Base-by-base conservation (phyloP, 2,888 invertebrate species). In the Ditula angustiorana region DNA sequence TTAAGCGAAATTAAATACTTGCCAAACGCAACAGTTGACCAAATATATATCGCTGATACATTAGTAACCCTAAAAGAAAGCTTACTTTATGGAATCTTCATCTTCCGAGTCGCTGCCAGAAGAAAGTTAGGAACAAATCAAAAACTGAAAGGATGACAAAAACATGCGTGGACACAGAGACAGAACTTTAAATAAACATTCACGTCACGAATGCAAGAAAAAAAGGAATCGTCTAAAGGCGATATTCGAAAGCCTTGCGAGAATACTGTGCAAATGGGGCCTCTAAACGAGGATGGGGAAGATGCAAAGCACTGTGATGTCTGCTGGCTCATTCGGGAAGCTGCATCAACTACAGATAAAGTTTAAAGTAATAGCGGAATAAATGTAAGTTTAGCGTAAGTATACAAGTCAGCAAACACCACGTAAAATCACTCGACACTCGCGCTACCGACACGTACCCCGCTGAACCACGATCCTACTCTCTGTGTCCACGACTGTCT, bases 381-480 rank as follows among this genome's bases (percentile, higher is more conserved):
- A 28, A 19, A 11, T 30, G 5, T 21, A 30, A 0, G 4, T 50
- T 50, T n/a, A 49, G 44, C 21, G 52, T 52, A 46, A 58, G 46
- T 58, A n/a, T n/a, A n/a, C n/a, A 52, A 63, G 82, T 85, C 90
- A 91, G 88, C 88, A 92, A 84, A 87, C 88, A 88, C 74, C 85
- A 84, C 85, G 67, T 47, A 58, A 58, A 68, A n/a, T 71, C 73
- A 79, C 71, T 81, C 79, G 80, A 79, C 84, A 87, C 84, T 83
- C 86, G 86, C 86, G 83, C 91, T 92, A 94, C 92, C 85, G 85
- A 85, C 85, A 95, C 95, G 93, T 95, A 95, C 95, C 95, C 94
- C 94, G 92, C 93, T 93, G 93, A 95, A 94, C 95, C 95, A 95
- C 92, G 94, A 94, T 90, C 94, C 94, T 94, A 95, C 94, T 94